A percentile compares a stretch with the other conserved stretches of the same genome.
phyloP scores from a whole-genome alignment of 2,888 invertebrate genomes.

The Lithophane semibrunnea region DNA sequence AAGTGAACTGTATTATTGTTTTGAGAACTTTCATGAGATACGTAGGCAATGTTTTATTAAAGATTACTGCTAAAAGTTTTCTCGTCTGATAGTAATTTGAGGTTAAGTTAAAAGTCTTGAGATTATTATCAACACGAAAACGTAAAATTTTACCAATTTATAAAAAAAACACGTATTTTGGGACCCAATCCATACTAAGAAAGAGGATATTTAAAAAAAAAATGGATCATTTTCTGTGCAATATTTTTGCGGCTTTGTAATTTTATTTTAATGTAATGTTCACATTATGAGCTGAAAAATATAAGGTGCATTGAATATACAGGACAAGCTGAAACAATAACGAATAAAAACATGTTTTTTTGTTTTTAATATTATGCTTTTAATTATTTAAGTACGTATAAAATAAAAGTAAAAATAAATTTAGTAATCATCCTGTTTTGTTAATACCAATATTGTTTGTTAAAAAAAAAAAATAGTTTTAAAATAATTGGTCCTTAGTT shows the following conservation, averaged over 20 bases:
- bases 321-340: background rate
- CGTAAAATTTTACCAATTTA: background rate
- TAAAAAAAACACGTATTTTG: background rate
- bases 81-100: background rate
- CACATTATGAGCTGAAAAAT: background rate
- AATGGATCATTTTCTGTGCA: background rate
- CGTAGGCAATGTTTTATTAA: background rate
- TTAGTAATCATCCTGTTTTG: too few relatives aligned
- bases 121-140: background rate
- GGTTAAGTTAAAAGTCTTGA: constrained; percentile 2
- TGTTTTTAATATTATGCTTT: background rate
- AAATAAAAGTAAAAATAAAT: too few relatives aligned
- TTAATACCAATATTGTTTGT: too few relatives aligned
- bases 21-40: constrained; percentile 2
- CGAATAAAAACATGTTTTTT: background rate
- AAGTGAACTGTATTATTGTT: constrained; percentile 46
- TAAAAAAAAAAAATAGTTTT: background rate
- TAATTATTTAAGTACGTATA: background rate
- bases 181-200: background rate
- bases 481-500: background rate
- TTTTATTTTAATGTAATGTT: background rate
- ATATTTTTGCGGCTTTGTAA: background rate
- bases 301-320: background rate
- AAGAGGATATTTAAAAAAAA: background rate
- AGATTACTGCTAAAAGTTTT: constrained; percentile 20